phyloP scores from a whole-genome alignment of 2,113 vertebrate species.

The Micronisus gabar region DNA sequence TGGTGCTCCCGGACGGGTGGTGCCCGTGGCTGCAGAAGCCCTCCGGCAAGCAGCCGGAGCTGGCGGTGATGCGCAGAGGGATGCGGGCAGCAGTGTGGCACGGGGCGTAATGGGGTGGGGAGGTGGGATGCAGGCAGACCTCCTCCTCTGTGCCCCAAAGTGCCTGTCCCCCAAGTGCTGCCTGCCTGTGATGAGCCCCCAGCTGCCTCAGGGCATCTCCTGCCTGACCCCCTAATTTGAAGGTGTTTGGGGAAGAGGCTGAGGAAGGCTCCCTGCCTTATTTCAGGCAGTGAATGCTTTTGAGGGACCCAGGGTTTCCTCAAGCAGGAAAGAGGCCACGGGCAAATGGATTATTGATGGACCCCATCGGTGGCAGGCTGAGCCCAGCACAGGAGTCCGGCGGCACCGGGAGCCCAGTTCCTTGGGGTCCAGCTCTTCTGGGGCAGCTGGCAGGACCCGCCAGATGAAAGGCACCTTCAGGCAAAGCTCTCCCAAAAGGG shows the following conservation, averaged over 20 bases:
- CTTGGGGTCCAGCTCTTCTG: not conserved
- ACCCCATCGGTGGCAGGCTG: not conserved
- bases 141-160: not conserved
- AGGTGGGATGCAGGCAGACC: not conserved
- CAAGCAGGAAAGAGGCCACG: not conserved
- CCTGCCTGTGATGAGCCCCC: not conserved
- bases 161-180: not conserved
- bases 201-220: not conserved
- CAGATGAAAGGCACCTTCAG: not conserved
- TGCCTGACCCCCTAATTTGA: not conserved
- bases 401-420: accelerated
- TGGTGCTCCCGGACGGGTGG: not conserved
- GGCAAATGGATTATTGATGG: not conserved
- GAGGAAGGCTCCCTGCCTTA: not conserved
- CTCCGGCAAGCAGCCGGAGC: not conserved
- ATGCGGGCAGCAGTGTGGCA: not conserved
- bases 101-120: accelerated
- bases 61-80: not conserved
- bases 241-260: not conserved
- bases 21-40: not conserved
- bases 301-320: not conserved
- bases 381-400: accelerated
- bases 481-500: not conserved
- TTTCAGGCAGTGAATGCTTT: not conserved
- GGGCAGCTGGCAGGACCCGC: not conserved